Evolutionary conservation across 1,140 invertebrate species (phyloP).

Genomic region (Cydia pomonella): DNA sequence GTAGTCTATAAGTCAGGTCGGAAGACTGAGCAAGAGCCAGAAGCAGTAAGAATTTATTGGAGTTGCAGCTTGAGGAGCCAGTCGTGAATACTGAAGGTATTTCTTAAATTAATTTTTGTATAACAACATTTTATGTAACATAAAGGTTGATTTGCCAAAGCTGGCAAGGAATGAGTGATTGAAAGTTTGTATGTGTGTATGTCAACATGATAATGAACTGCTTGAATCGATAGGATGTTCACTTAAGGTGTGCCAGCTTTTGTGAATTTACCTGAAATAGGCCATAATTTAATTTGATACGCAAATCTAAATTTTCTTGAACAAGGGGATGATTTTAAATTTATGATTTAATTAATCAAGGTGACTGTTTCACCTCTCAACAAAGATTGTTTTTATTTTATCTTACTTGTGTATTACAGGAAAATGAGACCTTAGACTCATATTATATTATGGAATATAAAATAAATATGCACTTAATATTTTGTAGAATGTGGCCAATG

Average conservation of each 20-base stretch:
- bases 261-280: not conserved
- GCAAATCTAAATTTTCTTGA: not conserved
- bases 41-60: constrained; percentile 75
- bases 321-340: not conserved
- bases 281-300: not conserved
- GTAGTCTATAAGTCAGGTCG: constrained; percentile 81
- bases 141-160: constrained; percentile 42
- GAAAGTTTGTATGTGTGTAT: constrained; percentile 18
- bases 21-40: constrained; percentile 79
- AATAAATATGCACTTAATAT: not conserved
- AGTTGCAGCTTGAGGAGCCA: constrained; percentile 75
- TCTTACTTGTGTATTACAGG: not conserved
- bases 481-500: not conserved
- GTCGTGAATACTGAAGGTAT: constrained; percentile 77
- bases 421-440: not conserved
- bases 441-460: not conserved
- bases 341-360: not conserved
- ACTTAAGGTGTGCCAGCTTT: not conserved
- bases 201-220: not conserved
- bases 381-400: not conserved
- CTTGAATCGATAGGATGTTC: not conserved
- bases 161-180: not conserved
- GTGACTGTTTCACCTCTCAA: not conserved
- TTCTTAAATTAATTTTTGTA: constrained; percentile 78
- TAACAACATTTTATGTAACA: constrained; percentile 62